Evolutionary conservation across 2,113 vertebrate species (phyloP).

Genomic region (Ceratotherium simum): DNA sequence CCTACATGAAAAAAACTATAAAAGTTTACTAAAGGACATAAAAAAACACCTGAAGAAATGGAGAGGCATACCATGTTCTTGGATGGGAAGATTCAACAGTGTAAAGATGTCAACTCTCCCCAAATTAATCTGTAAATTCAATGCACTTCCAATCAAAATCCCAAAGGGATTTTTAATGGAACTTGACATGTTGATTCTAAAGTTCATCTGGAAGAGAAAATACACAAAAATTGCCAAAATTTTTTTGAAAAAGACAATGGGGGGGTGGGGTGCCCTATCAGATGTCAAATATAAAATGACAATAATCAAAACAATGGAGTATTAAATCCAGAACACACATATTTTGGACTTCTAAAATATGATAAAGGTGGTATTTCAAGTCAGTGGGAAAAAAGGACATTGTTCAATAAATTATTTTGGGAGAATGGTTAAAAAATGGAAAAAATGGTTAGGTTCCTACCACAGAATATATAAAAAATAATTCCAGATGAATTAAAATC

Average conservation of each 20-base stretch:
- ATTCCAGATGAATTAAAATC: conserved; percentile 65
- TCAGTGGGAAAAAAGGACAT: conserved; percentile 18
- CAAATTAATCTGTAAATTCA: conserved; percentile 83
- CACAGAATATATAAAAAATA: background rate
- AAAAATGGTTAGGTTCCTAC: conserved; percentile 13
- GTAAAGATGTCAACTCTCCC: conserved; percentile 82
- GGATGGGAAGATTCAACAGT: conserved; percentile 79
- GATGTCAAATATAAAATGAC: conserved; percentile 66
- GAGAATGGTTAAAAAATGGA: conserved; percentile 44
- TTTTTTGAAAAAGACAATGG: conserved; percentile 69
- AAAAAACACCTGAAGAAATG: conserved; percentile 79
- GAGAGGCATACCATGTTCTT: conserved; percentile 81
- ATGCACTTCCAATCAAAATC: conserved; percentile 84
- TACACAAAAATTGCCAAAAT: conserved; percentile 77
- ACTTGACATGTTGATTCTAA: conserved; percentile 81
- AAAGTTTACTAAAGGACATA: conserved; percentile 69
- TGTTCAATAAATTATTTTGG: conserved; percentile 45
- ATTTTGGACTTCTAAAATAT: conserved; percentile 55
- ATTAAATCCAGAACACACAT: conserved; percentile 62
- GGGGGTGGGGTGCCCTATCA: conserved; percentile 40
- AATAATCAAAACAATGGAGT: conserved; percentile 58
- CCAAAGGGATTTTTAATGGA: conserved; percentile 83
- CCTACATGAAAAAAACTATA: conserved; percentile 40
- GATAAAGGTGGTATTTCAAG: conserved; percentile 34
- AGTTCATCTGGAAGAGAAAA: conserved; percentile 84